Evolutionary conservation across 1,140 invertebrate species (phyloP), one percentile per base, ranked within the genome.

Genomic region (Trypoxylus dichotomus): DNA sequence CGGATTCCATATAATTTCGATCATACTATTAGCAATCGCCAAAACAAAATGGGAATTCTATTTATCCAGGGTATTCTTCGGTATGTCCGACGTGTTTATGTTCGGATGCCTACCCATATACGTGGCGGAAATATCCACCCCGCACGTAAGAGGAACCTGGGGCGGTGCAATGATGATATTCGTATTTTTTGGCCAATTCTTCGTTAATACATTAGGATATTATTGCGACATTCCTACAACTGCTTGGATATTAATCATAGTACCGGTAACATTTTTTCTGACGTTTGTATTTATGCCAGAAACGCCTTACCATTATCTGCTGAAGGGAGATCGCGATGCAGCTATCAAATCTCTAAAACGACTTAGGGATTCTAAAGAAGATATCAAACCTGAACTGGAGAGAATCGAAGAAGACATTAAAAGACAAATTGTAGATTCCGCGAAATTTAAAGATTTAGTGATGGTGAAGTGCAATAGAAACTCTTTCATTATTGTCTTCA

Each of bases 201-300:
- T 74, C 3, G 41, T 77, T 1, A 74, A 74, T 24, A 41, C 43
- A 5, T n/a, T 79, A 24, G 78, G 76, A n/a, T 24, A 29, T n/a
- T 77, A 77, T 58, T 77, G 24, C 43, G 29, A 58, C 29, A 74
- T 74, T 25, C 32, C 29, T n/a, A 74, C 29, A 15, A 74, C 72
- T 1, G 10, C 29, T 42, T 74, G 19, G n/a, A 43, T 74, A 41
- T 25, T 74, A 29, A 13, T 32, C 5, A 42, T 43, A 19, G 19
- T 37, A 1, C 72, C 72, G 3, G 83, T 91, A 0, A 79, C 92
- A 1, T 91, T 93, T 79, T 87, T 92, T 13, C 77, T 92, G 0
- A 89, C 89, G 1, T 92, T 94, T 83, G 87, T 88, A 47, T 91
- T 89, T 80, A 91, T 95, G 88, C 94, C 94, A 0, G 94, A 96